phyloP scores from a whole-genome alignment of 2,888 invertebrate species.

The Drosophila nr. perissopoda region DNA sequence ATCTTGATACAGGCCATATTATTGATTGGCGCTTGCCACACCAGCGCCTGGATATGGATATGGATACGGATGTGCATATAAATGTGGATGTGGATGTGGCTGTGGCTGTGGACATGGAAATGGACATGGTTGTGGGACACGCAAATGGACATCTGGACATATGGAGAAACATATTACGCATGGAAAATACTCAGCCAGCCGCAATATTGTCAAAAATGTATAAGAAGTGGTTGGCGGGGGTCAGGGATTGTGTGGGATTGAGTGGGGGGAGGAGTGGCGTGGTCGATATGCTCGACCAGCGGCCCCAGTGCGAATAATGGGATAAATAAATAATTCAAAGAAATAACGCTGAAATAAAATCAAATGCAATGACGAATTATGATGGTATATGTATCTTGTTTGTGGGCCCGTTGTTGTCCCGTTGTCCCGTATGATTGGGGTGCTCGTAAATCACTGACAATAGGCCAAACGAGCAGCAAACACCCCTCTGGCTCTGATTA shows the following conservation, averaged over 20 bases:
- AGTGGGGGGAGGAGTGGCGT: neutral
- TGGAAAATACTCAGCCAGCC: conserved; percentile 34
- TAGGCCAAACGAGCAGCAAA: conserved; percentile 49
- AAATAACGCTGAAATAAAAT: conserved; percentile 78
- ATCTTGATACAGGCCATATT: conserved; percentile 85
- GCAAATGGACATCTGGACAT: conserved; percentile 71
- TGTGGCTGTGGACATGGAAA: conserved; percentile 11
- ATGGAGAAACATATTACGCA: conserved; percentile 56
- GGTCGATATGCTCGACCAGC: conserved; percentile 24
- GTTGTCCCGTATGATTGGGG: conserved; percentile 75
- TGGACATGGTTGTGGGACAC: conserved; percentile 44
- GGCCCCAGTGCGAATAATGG: conserved; percentile 58
- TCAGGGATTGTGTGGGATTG: neutral
- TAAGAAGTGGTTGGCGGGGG: neutral
- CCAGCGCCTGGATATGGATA: conserved; percentile 38
- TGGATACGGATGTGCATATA: conserved; percentile 20
- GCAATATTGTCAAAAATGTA: conserved; percentile 40
- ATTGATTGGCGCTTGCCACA: conserved; percentile 82
- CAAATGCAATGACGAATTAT: conserved; percentile 84
- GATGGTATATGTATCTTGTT: conserved; percentile 57
- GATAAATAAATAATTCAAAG: conserved; percentile 78
- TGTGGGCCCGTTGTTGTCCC: conserved; percentile 47
- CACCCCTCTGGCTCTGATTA: conserved; percentile 64
- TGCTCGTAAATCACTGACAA: conserved; percentile 83
- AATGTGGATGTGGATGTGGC: neutral